phyloP scores from a whole-genome alignment of 1,140 invertebrate species.

The Drosophila obscura region DNA sequence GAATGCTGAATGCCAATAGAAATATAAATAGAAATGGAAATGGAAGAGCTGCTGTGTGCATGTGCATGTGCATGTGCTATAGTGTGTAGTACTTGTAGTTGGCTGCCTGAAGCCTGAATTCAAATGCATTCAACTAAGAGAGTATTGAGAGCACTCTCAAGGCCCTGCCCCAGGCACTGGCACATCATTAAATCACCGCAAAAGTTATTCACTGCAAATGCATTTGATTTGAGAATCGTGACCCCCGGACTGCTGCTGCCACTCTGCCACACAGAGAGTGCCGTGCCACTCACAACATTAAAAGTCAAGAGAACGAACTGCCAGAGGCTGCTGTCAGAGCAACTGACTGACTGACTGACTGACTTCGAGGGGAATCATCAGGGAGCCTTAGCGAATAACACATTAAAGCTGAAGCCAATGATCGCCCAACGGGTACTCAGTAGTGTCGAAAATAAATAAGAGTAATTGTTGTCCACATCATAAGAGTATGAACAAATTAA shows the following conservation, averaged over 20 bases:
- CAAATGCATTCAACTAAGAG: constrained; percentile 27
- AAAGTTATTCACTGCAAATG: constrained; percentile 60
- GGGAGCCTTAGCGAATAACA: background rate
- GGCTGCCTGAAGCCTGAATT: background rate
- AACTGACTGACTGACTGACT: background rate
- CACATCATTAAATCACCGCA: constrained; percentile 77
- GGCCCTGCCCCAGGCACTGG: constrained; percentile 44
- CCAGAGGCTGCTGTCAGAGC: constrained; percentile 40
- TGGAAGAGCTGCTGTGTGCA: too few relatives aligned
- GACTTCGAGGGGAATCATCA: background rate
- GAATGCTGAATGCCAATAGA: too few relatives aligned
- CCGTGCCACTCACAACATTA: constrained; percentile 52
- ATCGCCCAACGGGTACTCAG: too few relatives aligned
- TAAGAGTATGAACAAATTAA: background rate
- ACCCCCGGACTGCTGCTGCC: constrained; percentile 7
- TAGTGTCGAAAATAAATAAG: too few relatives aligned
- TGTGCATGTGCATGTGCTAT: too few relatives aligned
- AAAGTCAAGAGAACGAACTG: constrained; percentile 69
- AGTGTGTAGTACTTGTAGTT: too few relatives aligned
- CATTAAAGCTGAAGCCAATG: background rate
- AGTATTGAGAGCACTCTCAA: constrained; percentile 26
- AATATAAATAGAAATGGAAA: too few relatives aligned
- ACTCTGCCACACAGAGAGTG: constrained; percentile 16
- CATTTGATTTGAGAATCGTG: constrained; percentile 78
- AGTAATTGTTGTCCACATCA: too few relatives aligned